A percentile compares a stretch with the other conserved stretches of the same genome.
These are phyloP conservation scores for Oscheius sp. DNA, from an alignment of 2,888 invertebrate genomes.

Conservation along the genomic window DNA sequence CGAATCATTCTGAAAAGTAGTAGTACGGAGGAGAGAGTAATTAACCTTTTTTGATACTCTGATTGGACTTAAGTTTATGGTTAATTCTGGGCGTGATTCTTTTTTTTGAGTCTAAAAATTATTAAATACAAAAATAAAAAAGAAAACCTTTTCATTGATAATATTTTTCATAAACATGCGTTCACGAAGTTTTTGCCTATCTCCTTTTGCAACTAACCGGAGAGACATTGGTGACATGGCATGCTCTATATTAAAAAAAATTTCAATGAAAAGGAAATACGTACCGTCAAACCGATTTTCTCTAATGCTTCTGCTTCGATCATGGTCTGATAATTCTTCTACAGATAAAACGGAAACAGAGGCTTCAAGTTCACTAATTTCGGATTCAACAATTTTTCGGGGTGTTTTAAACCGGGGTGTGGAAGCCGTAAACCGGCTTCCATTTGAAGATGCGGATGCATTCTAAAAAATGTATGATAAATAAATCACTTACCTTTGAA, in stretches of 20 bases:
- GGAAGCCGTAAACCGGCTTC: neutral
- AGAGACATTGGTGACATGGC: conserved; percentile 44
- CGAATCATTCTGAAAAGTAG: neutral
- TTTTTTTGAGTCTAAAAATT: neutral
- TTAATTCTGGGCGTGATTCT: neutral
- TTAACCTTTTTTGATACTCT: too few relatives aligned
- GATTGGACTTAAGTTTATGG: neutral
- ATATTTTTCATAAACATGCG: conserved; percentile 45
- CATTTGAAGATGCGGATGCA: too few relatives aligned
- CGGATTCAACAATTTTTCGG: too few relatives aligned
- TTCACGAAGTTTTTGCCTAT: conserved; percentile 52
- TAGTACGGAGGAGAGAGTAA: too few relatives aligned
- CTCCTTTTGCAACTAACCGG: conserved; percentile 31
- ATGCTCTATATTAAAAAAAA: conserved; percentile 7
- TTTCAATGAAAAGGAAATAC: too few relatives aligned
- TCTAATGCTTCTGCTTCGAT: conserved; percentile 44
- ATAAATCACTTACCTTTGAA: too few relatives aligned
- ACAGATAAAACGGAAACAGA: neutral
- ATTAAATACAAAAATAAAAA: neutral
- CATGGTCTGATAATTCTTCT: conserved; percentile 13
- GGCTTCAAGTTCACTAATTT: too few relatives aligned
- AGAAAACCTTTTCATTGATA: neutral
- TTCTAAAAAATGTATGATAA: too few relatives aligned
- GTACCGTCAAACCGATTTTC: neutral
- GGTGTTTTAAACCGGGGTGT: neutral